Evolutionary conservation across 2,113 vertebrate species (phyloP), one percentile per base, ranked within the genome.

Genomic region (Corythaixoides concolor): DNA sequence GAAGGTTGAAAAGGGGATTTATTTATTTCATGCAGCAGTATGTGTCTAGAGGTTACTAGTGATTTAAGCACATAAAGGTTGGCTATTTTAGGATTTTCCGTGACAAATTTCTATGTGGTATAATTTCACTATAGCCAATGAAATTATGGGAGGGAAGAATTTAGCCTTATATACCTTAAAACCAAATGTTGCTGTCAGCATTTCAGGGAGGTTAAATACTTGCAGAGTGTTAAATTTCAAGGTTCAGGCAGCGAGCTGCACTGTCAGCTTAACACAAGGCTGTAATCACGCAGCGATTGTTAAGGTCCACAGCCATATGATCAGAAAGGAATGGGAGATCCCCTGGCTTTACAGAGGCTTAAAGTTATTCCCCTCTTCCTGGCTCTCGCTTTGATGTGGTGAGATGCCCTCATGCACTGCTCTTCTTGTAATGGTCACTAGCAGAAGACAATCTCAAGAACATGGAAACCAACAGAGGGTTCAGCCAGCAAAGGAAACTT

Each of bases 91-190:
- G 59, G 75, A 70, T 88, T 87, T 89, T 93, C 64, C 0, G 0
- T 84, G 86, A 94, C 14, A 1, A 69, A 80, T 86, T 88, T 83
- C 30, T 80, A 56, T 47, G 56, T 60, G 55, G 56, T 75, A 52
- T 70, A 70, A 94, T 93, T 90, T 88, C 33, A 39, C 72, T 81
- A 45, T 8, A 68, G 82, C 76, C 21, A 92, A 62, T 62, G 43
- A 86, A 93, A 86, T 74, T 81, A 75, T 3, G 11, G 21, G 47
- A 90, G 39, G 60, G 52, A 93, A 84, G 64, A 94, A 89, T 84
- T 79, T 93, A 60, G 60, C 80, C 80, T 93, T 77, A 74, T 49
- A 86, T 60, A 90, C 64, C 52, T 86, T 84, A 90, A 96, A 95
- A 21, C 56, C n/a, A 45, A 92, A 92, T 56, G 73, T 74, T 81